A percentile compares a stretch with the other conserved stretches of the same genome.
Evolutionary conservation across 2,888 invertebrate species (phyloP).

Genomic region (Diloba caeruleocephala): DNA sequence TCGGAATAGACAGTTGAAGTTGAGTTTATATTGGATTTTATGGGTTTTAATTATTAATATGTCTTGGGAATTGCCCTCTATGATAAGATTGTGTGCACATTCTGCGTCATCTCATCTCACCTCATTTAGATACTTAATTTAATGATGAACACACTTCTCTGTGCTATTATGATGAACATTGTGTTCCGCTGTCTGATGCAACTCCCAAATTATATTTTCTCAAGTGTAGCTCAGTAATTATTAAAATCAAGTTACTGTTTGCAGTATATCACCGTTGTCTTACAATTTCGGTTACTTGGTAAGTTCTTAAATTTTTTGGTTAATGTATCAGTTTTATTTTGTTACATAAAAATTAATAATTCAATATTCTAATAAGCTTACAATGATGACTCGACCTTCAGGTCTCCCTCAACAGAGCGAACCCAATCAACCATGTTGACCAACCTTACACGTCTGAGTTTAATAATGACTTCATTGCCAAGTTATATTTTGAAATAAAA

Average conservation of each 20-base stretch:
- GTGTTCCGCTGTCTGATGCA: conserved; percentile 40
- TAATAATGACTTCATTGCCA: not conserved
- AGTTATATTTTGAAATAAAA: not conserved
- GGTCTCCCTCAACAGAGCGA: conserved; percentile 87
- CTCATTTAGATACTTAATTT: not conserved
- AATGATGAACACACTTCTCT: conserved; percentile 28
- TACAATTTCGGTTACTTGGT: not conserved
- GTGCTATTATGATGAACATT: conserved; percentile 25
- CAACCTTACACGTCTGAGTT: conserved; percentile 69
- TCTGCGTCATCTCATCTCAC: too few species aligned
- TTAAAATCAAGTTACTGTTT: conserved; percentile 2
- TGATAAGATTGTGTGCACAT: too few species aligned
- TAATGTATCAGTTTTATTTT: too few species aligned
- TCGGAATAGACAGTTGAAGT: too few species aligned
- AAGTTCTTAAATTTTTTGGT: too few species aligned
- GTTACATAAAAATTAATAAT: not conserved
- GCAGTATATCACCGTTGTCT: not conserved
- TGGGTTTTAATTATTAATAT: too few species aligned
- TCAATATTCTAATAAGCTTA: not conserved
- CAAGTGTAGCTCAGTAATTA: not conserved
- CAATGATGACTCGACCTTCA: conserved; percentile 83
- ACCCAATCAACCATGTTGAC: conserved; percentile 80
- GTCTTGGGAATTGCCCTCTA: too few species aligned
- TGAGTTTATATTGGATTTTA: too few species aligned
- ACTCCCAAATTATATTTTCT: not conserved